Conservation (phyloP, 2,888 invertebrate genomes). For the Agriotes lineatus region DNA sequence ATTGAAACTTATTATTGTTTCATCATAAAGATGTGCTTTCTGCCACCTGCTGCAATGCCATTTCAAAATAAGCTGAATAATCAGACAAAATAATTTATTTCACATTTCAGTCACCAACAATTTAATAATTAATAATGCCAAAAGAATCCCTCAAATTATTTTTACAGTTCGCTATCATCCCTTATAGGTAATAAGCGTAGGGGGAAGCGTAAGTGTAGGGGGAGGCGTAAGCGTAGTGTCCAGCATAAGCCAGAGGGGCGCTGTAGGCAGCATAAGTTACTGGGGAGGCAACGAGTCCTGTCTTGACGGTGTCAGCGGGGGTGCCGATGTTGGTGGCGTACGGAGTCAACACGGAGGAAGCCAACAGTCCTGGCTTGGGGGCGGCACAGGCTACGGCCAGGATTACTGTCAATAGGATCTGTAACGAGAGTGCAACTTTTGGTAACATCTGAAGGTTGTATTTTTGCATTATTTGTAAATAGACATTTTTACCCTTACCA, state of each 20-base stretch:
- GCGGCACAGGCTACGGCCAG: conserved; percentile 18
- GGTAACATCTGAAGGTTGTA: background rate
- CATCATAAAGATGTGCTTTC: too few relatives aligned
- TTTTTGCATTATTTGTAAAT: too few relatives aligned
- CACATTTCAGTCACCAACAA: too few relatives aligned
- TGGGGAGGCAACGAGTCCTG: conserved; percentile 41
- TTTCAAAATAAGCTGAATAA: too few relatives aligned
- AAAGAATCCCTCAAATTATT: conserved; percentile 1
- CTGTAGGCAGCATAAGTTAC: background rate
- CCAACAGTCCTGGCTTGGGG: conserved; percentile 13
- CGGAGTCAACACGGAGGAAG: background rate
- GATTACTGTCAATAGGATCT: conserved; percentile 28
- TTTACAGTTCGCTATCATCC: background rate
- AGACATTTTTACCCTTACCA: too few relatives aligned
- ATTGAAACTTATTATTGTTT: too few relatives aligned
- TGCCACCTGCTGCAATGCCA: too few relatives aligned
- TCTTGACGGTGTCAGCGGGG: conserved; percentile 54
- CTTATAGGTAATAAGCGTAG: conserved; percentile 42
- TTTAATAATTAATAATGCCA: conserved; percentile 3
- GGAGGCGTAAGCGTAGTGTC: conserved; percentile 48
- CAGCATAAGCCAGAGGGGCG: conserved; percentile 42
- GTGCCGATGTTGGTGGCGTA: conserved; percentile 16
- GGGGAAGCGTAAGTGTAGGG: conserved; percentile 52
- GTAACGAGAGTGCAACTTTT: conserved; percentile 1
- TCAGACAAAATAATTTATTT: too few relatives aligned